phyloP scores from a whole-genome alignment of 2,888 invertebrate species.

The Sepioteuthis lessoniana region DNA sequence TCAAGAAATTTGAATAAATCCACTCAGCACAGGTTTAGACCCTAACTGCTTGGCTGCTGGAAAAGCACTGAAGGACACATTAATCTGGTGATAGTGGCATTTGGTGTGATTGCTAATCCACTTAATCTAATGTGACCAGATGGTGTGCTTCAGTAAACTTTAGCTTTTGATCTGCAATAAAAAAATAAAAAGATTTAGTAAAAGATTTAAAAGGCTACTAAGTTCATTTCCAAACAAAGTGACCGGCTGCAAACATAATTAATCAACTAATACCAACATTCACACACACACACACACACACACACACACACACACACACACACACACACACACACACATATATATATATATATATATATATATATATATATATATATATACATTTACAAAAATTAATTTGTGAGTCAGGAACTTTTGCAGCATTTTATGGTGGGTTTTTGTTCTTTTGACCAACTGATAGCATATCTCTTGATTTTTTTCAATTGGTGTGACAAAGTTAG shows the following conservation, averaged over 20 bases:
- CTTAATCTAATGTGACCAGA: neutral
- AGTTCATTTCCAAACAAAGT: neutral
- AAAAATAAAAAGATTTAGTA: constrained; percentile 7
- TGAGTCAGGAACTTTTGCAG: too few species aligned
- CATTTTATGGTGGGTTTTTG: too few species aligned
- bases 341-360: neutral
- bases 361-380: neutral
- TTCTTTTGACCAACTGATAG: too few species aligned
- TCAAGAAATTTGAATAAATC: neutral
- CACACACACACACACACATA: neutral
- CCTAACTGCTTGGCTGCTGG: neutral
- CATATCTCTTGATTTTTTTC: too few species aligned
- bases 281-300: neutral
- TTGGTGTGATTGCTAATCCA: neutral
- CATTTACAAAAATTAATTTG: too few species aligned
- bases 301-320: too few species aligned
- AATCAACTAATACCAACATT: neutral
- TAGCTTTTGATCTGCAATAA: constrained; percentile 24
- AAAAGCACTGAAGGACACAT: neutral
- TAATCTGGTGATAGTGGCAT: neutral
- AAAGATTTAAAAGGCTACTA: neutral
- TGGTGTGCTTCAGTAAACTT: neutral
- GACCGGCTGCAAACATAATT: neutral
- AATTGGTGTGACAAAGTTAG: too few species aligned
- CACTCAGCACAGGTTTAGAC: neutral